These are phyloP conservation scores for Gopherus evgoodei DNA, from an alignment of 2,113 vertebrate genomes.

Conservation along the genomic window DNA sequence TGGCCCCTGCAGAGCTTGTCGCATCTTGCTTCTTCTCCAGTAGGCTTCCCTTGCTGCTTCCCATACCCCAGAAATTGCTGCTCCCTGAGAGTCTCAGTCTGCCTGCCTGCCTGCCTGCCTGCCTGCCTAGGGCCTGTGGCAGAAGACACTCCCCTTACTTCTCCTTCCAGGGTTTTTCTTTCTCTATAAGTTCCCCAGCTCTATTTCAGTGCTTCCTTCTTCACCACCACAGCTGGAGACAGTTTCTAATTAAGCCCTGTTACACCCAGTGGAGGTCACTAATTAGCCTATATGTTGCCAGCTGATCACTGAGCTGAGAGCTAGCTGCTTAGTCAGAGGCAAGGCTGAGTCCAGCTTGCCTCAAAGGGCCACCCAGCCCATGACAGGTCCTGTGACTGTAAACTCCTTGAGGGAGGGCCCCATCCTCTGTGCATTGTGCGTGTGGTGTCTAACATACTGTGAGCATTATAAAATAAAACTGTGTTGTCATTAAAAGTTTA, in stretches of 20 bases:
- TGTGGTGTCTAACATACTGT: neutral
- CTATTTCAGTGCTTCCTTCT: neutral
- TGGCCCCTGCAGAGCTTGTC: neutral
- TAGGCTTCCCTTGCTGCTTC: neutral
- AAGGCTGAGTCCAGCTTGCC: neutral
- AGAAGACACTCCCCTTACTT: neutral
- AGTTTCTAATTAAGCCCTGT: neutral
- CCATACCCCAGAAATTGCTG: neutral
- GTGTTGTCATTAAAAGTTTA: neutral
- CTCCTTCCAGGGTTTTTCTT: neutral
- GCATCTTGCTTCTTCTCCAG: neutral
- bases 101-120: neutral
- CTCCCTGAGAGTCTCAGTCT: neutral
- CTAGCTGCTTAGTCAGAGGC: neutral
- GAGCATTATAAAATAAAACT: neutral
- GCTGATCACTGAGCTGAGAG: neutral
- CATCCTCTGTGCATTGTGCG: no score
- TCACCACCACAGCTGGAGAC: neutral
- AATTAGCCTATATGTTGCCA: neutral
- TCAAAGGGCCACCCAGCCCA: neutral
- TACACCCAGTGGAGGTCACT: neutral
- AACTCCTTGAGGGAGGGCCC: neutral
- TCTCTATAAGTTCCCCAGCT: neutral
- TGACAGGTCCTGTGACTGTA: neutral
- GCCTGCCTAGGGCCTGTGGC: neutral